Conservation (phyloP, 2,888 invertebrate species). For the Herminia tarsipennalis region DNA sequence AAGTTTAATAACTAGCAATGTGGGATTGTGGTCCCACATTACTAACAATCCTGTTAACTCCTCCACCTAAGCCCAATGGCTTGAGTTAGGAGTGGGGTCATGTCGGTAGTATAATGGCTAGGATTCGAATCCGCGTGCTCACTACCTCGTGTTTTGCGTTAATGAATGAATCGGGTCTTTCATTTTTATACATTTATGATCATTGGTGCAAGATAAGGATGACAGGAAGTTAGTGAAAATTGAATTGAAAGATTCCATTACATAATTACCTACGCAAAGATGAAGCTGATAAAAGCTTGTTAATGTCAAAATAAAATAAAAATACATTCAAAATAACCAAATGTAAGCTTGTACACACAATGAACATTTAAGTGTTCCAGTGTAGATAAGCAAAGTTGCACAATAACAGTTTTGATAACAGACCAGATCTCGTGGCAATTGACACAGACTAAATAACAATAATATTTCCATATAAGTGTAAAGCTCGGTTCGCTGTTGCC, state of each 20-base stretch:
- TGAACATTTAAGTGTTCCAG: conserved; percentile 29
- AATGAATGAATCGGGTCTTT: no score
- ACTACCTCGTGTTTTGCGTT: no score
- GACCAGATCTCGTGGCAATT: conserved; percentile 38
- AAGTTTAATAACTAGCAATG: no score
- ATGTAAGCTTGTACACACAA: conserved; percentile 18
- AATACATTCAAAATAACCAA: no score
- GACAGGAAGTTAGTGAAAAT: neutral
- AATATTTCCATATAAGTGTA: conserved; percentile 37
- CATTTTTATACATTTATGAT: no score
- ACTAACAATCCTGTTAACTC: no score
- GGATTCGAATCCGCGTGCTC: no score
- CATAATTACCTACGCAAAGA: neutral
- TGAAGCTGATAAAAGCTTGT: neutral
- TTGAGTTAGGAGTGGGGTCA: no score
- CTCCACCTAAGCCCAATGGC: no score
- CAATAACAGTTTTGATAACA: conserved; percentile 40
- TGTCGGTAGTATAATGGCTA: no score
- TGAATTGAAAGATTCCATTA: neutral
- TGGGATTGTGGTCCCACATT: no score
- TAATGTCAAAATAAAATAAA: no score
- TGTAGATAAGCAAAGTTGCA: conserved; percentile 28
- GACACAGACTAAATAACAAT: conserved; percentile 34
- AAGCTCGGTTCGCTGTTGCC: conserved; percentile 26
- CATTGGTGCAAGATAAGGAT: neutral